Evolutionary conservation across 2,888 invertebrate genomes (phyloP), one percentile per base, ranked within the genome.

Genomic region (Monochamus alternatus): DNA sequence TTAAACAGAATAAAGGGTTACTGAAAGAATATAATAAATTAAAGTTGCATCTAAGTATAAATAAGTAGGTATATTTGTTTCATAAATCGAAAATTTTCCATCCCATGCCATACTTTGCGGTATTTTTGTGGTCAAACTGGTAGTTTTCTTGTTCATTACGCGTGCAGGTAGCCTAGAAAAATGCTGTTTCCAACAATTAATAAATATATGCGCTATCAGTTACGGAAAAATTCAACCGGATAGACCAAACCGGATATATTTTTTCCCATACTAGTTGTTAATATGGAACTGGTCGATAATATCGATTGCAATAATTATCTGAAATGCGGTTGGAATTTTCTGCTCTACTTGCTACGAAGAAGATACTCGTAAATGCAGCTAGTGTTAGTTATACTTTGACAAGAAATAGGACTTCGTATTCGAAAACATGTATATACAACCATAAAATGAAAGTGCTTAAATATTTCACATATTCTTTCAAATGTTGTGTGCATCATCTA

Each of bases 291-390:
- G 47, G 47, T 47, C 47, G 47, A 47, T 9, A 9, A 47, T 47
- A 47, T 47, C 47, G 47, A 47, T 47, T 47, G 47, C 47, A 47
- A 47, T 47, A 47, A 47, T 47, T 47, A 47, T 47, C 47, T 47
- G 0, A 47, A 47, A 12, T 47, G 47, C 47, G 47, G 47, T 47
- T 47, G 47, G 47, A 47, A 47, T 12, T 9, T 12, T 47, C 12
- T 10, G 10, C 47, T 47, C 47, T 9, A 47, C 47, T 47, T 47
- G 47, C 8, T 9, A 47, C 22, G 47, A 10, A 38, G 38, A 47
- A 47, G 10, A 47, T 10, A 9, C 3, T 47, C 47, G 10, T 3
- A 47, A 47, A 12, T 10, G 47, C 47, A 47, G 8, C 5, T 1
- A 22, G 22, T 43, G 43, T 44, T 44, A 9, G 44, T 44, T 22